Evolutionary conservation across 2,888 invertebrate species (phyloP).

Genomic region (Prostheceraeus crozeri): DNA sequence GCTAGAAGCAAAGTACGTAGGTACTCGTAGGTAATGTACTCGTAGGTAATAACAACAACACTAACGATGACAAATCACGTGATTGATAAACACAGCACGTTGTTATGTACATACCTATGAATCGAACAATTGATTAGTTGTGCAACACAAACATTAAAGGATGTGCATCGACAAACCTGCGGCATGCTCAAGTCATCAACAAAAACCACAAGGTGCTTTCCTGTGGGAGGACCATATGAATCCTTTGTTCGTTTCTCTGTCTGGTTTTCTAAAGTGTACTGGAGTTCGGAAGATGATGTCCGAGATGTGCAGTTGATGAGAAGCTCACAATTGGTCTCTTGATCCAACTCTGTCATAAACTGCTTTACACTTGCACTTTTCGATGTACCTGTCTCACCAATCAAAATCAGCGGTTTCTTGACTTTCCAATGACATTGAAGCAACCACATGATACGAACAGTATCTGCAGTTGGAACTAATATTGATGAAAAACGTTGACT

Average conservation of each 20-base stretch:
- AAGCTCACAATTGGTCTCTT: slow-evolving; percentile 20
- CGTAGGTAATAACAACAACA: too few relatives aligned
- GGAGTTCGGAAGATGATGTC: slow-evolving; percentile 39
- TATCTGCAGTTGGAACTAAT: slow-evolving; percentile 39
- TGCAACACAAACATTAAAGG: too few relatives aligned
- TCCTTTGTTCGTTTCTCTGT: slow-evolving; percentile 39
- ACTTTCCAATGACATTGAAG: slow-evolving; percentile 29
- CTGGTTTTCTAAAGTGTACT: slow-evolving; percentile 36
- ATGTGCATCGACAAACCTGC: slow-evolving; percentile 22
- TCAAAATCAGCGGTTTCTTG: slow-evolving; percentile 19
- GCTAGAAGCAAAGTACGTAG: too few relatives aligned
- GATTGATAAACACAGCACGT: too few relatives aligned
- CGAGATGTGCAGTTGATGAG: slow-evolving; percentile 38
- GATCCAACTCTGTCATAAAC: slow-evolving; percentile 33
- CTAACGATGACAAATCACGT: too few relatives aligned
- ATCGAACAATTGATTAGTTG: too few relatives aligned
- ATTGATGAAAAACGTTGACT: slow-evolving; percentile 36
- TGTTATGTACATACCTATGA: too few relatives aligned
- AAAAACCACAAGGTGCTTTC: slow-evolving; percentile 38
- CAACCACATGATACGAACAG: slow-evolving; percentile 37
- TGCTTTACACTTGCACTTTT: slow-evolving; percentile 37
- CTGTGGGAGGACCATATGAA: slow-evolving; percentile 37
- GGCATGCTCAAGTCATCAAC: slow-evolving; percentile 40
- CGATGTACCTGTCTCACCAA: slow-evolving; percentile 39
- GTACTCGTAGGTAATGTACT: too few relatives aligned